Percentiles rank a stretch among this genome's conserved stretches.
phyloP scores from a whole-genome alignment of 2,888 invertebrate genomes.

The Linnaemya tessellans region DNA sequence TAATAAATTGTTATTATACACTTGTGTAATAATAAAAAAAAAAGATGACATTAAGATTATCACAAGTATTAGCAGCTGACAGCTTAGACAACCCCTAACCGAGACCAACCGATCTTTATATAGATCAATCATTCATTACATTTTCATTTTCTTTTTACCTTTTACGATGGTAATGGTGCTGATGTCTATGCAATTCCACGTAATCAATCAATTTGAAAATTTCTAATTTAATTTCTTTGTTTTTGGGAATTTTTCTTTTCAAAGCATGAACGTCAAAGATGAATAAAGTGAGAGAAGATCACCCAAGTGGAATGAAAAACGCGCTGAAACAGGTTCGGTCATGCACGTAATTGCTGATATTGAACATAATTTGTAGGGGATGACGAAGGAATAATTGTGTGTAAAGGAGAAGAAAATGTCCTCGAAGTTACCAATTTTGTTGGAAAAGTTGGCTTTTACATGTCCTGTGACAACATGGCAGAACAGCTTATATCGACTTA shows the following conservation, averaged over 20 bases:
- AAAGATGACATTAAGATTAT: constrained; percentile 59
- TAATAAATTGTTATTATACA: constrained; percentile 57
- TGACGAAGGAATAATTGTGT: neutral
- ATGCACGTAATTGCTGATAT: constrained; percentile 56
- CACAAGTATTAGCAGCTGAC: constrained; percentile 69
- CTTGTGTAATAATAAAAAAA: neutral
- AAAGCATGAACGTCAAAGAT: constrained; percentile 28
- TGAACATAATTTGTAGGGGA: constrained; percentile 13
- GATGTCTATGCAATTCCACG: constrained; percentile 57
- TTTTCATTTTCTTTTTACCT: neutral
- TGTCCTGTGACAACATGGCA: too few relatives aligned
- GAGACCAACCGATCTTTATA: constrained; percentile 12
- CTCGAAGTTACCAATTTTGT: too few relatives aligned
- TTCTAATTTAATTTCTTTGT: constrained; percentile 19
- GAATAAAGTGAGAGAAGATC: constrained; percentile 45
- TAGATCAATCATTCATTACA: neutral
- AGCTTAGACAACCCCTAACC: constrained; percentile 62
- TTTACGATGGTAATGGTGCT: constrained; percentile 33
- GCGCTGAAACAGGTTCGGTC: constrained; percentile 52
- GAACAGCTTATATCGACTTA: too few relatives aligned
- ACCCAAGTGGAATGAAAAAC: constrained; percentile 53
- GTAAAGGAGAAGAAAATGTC: neutral
- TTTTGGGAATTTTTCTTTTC: constrained; percentile 18
- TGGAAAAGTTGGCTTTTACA: too few relatives aligned
- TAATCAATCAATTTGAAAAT: constrained; percentile 64